Evolutionary conservation across 2,797 vertebrate species (phyloP).

Genomic region (Decapterus maruadsi): DNA sequence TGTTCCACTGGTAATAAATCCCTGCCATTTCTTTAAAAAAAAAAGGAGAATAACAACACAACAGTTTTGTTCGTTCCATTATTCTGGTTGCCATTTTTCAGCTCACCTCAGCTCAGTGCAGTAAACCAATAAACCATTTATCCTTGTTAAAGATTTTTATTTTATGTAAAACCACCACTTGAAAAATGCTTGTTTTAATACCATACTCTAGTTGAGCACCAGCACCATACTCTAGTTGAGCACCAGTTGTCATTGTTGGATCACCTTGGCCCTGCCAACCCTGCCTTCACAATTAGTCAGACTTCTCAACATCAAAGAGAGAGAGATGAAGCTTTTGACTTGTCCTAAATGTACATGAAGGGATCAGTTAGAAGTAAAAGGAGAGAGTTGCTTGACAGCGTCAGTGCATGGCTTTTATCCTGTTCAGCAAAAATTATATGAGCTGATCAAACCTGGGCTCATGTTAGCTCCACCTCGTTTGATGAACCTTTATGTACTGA

Average conservation of each 20-base stretch:
- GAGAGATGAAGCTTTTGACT: slow-evolving; percentile 37
- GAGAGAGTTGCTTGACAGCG: slow-evolving; percentile 33
- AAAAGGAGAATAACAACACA: too few species aligned
- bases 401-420: slow-evolving; percentile 19
- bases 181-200: not conserved
- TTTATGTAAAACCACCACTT: not conserved
- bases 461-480: not conserved
- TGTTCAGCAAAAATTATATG: slow-evolving; percentile 5
- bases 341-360: slow-evolving; percentile 29
- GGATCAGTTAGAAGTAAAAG: slow-evolving; percentile 61
- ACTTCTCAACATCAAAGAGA: slow-evolving; percentile 55
- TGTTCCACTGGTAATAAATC: slow-evolving; percentile 2
- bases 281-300: slow-evolving; percentile 41
- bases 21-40: not conserved
- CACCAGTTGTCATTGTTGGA: not conserved
- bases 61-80: not conserved
- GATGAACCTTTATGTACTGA: not conserved
- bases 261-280: slow-evolving; percentile 9
- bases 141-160: not conserved
- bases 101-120: too few species aligned
- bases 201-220: not conserved
- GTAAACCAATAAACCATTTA: slow-evolving; percentile 10
- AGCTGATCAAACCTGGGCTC: slow-evolving; percentile 27
- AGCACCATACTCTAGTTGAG: not conserved
- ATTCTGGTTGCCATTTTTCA: not conserved